Base-by-base conservation (phyloP, 64 coral and sea anemone genomes). In the Montipora foliosa region DNA sequence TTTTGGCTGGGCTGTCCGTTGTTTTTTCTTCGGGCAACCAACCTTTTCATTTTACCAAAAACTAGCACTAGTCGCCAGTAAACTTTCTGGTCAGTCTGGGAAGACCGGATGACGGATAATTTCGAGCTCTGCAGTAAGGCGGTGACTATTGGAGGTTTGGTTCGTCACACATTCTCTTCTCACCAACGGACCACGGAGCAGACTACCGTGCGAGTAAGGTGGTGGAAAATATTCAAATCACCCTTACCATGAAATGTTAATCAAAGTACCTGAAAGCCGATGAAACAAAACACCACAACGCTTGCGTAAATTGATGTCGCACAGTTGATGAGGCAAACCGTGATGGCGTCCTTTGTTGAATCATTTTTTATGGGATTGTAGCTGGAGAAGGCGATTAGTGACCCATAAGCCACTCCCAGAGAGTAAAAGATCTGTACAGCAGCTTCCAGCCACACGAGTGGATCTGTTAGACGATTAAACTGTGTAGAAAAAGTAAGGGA, bases 301-400 rank as follows among this genome's bases (percentile, higher is more conserved):
- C 94, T 96, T 17, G 98, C 98, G 84, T 99, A 99, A 58, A 99
- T 96, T 0, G 98, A 99, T 0, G 91, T 92, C 15, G 95, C 98
- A 49, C 95, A 99, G 80, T 99, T 96, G 78, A 99, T 89, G 59
- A 99, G 91, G 48, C 98, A 99, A 24, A 99, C 98, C 8, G 93
- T 96, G 4, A 99, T 99, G 19, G 98, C 95, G 57, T 99, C 98
- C n/a, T 79, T 87, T 9, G 95, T 99, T 3, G 95, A 99, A 47
- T 99, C 98, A 47, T 96, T 99, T 64, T 99, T 99, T 29, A 99
- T 93, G 0, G 98, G 98, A 55, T 96, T 99, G 80, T 99, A 99
- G 53, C 98, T 99, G 13, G 98, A 96, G 78, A 99, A 99, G 3
- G 98, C 98, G 44, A 99, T 99, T 17, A 99, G 75, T 1, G 98